Evolutionary conservation across 1,140 invertebrate species (phyloP).

Genomic region (Eurytemora carolleeae): DNA sequence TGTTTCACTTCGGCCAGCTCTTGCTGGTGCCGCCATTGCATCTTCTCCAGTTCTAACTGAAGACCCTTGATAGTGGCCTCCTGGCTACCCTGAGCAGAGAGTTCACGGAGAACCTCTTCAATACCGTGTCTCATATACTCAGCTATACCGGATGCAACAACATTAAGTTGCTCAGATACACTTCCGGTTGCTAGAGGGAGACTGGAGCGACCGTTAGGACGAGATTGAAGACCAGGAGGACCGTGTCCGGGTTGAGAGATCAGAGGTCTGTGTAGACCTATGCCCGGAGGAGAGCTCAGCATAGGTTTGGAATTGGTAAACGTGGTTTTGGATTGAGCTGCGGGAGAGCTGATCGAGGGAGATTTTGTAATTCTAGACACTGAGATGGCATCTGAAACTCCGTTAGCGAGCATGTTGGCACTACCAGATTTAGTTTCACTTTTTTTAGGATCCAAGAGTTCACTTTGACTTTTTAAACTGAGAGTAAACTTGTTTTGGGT

Average conservation of each 20-base stretch:
- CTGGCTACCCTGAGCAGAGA: constrained; percentile 27
- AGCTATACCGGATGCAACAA: constrained; percentile 22
- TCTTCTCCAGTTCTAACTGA: constrained; percentile 40
- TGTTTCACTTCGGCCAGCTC: constrained; percentile 33
- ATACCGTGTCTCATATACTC: constrained; percentile 35
- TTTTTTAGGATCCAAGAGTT: neutral
- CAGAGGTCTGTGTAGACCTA: too few species aligned
- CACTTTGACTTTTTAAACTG: neutral
- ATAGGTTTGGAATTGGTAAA: too few species aligned
- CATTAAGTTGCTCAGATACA: neutral
- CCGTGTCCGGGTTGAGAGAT: too few species aligned
- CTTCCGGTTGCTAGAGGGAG: too few species aligned
- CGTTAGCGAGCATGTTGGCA: too few species aligned
- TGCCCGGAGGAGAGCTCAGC: too few species aligned
- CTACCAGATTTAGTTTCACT: too few species aligned
- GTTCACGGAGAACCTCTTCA: constrained; percentile 34
- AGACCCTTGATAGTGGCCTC: constrained; percentile 35
- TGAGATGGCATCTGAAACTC: neutral
- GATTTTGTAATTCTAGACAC: neutral
- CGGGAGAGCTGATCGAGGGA: neutral
- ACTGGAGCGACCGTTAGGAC: too few species aligned
- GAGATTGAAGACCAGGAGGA: too few species aligned
- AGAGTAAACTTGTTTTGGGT: too few species aligned
- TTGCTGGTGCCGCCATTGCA: constrained; percentile 39
- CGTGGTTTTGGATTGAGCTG: too few species aligned